phyloP scores from a whole-genome alignment of 2,113 vertebrate species.

The Hiodon alosoides region DNA sequence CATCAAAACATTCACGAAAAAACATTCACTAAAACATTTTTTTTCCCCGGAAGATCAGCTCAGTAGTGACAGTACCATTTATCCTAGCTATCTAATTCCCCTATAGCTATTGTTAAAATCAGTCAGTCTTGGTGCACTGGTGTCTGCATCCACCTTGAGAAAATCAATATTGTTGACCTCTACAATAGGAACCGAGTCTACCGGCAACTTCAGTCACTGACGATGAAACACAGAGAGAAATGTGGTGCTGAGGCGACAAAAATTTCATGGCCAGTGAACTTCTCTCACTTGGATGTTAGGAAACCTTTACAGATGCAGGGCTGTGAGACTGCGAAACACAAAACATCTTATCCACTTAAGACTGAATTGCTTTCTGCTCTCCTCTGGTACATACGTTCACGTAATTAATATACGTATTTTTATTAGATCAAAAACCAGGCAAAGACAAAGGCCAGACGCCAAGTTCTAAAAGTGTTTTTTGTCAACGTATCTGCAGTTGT shows the following conservation, averaged over 20 bases:
- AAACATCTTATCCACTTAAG: too few relatives aligned
- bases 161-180: conserved; percentile 17
- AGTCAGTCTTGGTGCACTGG: conserved; percentile 1
- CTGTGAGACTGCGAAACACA: too few relatives aligned
- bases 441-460: too few relatives aligned
- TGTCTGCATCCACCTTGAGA: conserved; percentile 19
- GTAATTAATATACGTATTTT: too few relatives aligned
- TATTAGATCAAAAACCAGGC: too few relatives aligned
- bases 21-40: conserved; percentile 7
- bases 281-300: neutral
- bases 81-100: neutral
- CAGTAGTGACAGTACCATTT: conserved; percentile 10
- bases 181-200: neutral
- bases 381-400: too few relatives aligned
- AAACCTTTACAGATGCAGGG: too few relatives aligned
- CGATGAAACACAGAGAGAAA: neutral
- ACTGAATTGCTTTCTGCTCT: too few relatives aligned
- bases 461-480: too few relatives aligned
- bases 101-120: conserved; percentile 13
- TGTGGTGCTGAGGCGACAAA: neutral
- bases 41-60: neutral
- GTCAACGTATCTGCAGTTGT: too few relatives aligned
- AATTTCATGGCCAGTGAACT: neutral
- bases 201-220: conserved; percentile 4
- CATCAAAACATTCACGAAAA: neutral